phyloP scores from a whole-genome alignment of 2,797 vertebrate genomes.

The Falco columbarius region DNA sequence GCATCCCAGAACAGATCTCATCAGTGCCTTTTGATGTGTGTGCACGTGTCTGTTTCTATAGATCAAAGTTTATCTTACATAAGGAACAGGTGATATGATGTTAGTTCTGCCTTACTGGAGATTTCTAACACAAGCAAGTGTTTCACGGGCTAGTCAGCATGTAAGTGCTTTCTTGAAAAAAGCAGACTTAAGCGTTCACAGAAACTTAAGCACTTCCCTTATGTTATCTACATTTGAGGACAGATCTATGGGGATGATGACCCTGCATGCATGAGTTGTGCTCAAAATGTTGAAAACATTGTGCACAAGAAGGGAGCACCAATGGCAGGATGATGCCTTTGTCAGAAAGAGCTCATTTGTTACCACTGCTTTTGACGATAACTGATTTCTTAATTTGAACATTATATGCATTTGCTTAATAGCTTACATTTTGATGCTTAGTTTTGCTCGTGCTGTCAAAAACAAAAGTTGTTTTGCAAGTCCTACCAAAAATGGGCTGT shows the following conservation, averaged over 20 bases:
- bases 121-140: not conserved
- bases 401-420: not conserved
- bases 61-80: not conserved
- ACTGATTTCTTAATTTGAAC: not conserved
- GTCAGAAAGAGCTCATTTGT: not conserved
- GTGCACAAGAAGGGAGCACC: not conserved
- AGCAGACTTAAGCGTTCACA: not conserved
- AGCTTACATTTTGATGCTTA: not conserved
- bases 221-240: not conserved
- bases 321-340: not conserved
- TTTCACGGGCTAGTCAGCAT: not conserved
- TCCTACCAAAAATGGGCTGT: not conserved
- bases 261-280: not conserved
- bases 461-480: conserved; percentile 6
- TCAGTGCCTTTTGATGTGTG: not conserved
- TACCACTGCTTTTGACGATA: not conserved
- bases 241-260: not conserved
- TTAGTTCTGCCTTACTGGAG: not conserved
- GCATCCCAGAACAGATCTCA: not conserved
- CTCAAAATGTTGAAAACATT: not conserved
- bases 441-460: not conserved
- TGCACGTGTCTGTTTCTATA: not conserved
- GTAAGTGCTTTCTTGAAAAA: not conserved
- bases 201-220: not conserved
- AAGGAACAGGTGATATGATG: not conserved